phyloP scores from a whole-genome alignment of 2,888 invertebrate genomes.

The Amblyjoppa proteus region DNA sequence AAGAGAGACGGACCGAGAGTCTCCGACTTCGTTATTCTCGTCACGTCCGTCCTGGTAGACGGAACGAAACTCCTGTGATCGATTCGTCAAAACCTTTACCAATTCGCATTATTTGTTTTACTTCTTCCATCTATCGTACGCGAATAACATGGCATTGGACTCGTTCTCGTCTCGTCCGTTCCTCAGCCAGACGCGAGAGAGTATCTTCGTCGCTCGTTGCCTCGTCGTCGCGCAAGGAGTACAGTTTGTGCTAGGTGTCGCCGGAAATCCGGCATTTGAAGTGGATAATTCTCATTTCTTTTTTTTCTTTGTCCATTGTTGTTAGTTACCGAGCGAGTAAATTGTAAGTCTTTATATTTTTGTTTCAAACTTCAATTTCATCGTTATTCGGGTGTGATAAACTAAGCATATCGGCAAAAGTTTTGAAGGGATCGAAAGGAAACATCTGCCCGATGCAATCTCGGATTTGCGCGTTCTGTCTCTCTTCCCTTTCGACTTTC shows the following conservation, averaged over 20 bases:
- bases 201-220: constrained; percentile 17
- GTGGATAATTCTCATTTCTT: not conserved
- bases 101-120: not conserved
- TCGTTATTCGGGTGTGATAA: constrained; percentile 4
- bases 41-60: constrained; percentile 1
- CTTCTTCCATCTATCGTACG: not conserved
- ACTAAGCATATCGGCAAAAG: not conserved
- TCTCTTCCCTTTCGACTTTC: constrained; percentile 35
- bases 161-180: not conserved
- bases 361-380: constrained; percentile 7
- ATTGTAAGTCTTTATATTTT: not conserved
- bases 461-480: constrained; percentile 62
- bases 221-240: constrained; percentile 29
- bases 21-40: constrained; percentile 20
- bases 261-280: constrained; percentile 52
- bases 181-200: not conserved
- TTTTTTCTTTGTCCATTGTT: constrained; percentile 29
- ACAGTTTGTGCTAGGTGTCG: constrained; percentile 55
- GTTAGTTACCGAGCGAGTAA: not conserved
- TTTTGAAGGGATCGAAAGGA: constrained; percentile 17
- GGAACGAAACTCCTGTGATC: constrained; percentile 15
- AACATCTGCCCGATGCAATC: constrained; percentile 66
- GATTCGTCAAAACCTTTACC: constrained; percentile 18
- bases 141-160: not conserved
- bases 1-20: not conserved